Conservation (phyloP, 1,140 invertebrate genomes). For the Danaus melanippus region DNA sequence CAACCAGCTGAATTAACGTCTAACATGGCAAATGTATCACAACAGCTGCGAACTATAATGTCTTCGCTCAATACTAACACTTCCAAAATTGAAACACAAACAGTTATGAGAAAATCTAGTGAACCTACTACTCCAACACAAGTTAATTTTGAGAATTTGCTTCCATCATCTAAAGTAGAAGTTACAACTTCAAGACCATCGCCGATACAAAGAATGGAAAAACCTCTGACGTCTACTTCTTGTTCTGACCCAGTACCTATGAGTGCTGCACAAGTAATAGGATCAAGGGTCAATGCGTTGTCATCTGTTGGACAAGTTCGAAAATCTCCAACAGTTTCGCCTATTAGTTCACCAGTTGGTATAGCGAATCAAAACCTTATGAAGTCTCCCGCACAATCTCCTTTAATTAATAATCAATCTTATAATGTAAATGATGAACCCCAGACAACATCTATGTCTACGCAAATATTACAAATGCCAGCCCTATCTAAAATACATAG, state of each 20-base stretch:
- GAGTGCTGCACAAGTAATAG: conserved; percentile 51
- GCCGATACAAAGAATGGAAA: conserved; percentile 59
- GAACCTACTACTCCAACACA: conserved; percentile 65
- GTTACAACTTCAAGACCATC: conserved; percentile 52
- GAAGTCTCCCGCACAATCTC: conserved; percentile 59
- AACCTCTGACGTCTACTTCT: conserved; percentile 33
- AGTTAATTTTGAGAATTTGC: conserved; percentile 69
- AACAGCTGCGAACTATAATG: conserved; percentile 77
- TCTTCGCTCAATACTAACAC: conserved; percentile 72
- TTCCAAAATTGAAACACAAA: conserved; percentile 57
- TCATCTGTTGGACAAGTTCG: conserved; percentile 54
- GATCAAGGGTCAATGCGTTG: conserved; percentile 54
- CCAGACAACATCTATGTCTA: conserved; percentile 37
- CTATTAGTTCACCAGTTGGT: conserved; percentile 56
- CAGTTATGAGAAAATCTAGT: conserved; percentile 53
- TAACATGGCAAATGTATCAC: conserved; percentile 79
- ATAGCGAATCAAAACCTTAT: conserved; percentile 18
- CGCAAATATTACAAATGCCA: conserved; percentile 70
- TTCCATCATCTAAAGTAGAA: conserved; percentile 70
- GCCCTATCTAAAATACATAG: conserved; percentile 67
- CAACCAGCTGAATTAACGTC: conserved; percentile 80
- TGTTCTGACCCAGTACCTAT: conserved; percentile 47
- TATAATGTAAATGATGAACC: conserved; percentile 41
- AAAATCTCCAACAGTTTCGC: conserved; percentile 57
- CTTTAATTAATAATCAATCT: conserved; percentile 44